Evolutionary conservation across 2,888 invertebrate species (phyloP).

Genomic region (Nomada fabriciana): DNA sequence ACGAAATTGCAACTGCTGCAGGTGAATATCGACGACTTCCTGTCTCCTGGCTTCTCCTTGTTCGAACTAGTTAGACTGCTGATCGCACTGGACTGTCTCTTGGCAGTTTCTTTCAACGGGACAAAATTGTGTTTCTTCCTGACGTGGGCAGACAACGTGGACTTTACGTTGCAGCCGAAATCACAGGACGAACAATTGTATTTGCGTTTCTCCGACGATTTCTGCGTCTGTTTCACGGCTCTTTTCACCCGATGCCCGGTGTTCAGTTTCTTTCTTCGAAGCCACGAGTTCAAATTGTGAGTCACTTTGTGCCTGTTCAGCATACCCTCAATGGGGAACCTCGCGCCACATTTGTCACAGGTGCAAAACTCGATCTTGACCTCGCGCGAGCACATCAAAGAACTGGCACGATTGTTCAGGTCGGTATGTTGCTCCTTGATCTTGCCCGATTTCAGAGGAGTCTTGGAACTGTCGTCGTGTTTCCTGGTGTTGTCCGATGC

Average conservation of each 20-base stretch:
- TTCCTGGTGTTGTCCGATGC: slow-evolving; percentile 6
- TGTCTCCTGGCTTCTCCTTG: slow-evolving; percentile 17
- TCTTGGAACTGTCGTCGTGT: background rate
- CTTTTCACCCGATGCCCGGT: background rate
- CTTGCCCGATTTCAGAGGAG: slow-evolving; percentile 40
- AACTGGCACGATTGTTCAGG: background rate
- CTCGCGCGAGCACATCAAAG: slow-evolving; percentile 36
- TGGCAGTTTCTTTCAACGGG: background rate
- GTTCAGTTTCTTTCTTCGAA: slow-evolving; percentile 29
- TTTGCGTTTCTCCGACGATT: slow-evolving; percentile 5
- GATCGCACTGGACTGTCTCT: slow-evolving; percentile 17
- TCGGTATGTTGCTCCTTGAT: slow-evolving; percentile 16
- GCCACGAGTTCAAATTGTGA: slow-evolving; percentile 52
- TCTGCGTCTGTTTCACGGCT: background rate
- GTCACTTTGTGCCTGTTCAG: slow-evolving; percentile 73
- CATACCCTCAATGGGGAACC: slow-evolving; percentile 76
- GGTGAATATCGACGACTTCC: slow-evolving; percentile 27
- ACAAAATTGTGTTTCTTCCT: slow-evolving; percentile 56
- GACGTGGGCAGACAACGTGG: slow-evolving; percentile 60
- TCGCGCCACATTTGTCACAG: slow-evolving; percentile 76
- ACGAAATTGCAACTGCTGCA: slow-evolving; percentile 72
- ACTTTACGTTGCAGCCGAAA: slow-evolving; percentile 56
- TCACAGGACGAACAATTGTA: slow-evolving; percentile 69
- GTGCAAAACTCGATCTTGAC: slow-evolving; percentile 42
- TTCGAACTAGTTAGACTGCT: slow-evolving; percentile 21